Conservation (phyloP, 2,113 vertebrate species). For the Macaca fascicularis region DNA sequence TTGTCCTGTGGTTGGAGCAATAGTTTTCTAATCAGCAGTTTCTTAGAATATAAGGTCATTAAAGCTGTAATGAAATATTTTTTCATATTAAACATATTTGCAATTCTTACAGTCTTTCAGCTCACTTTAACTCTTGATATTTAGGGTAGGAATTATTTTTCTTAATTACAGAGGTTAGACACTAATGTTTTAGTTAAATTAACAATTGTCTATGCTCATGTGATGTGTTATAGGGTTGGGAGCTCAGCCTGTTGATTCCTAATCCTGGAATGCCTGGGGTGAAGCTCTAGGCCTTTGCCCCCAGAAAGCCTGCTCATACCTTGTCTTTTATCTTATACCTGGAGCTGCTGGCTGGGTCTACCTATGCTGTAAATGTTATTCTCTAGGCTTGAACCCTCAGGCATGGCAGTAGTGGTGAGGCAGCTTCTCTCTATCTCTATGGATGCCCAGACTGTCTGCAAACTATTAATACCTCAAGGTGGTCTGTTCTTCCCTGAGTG, state of each 20-base stretch:
- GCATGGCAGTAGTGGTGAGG: fast-evolving
- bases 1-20: background rate
- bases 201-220: background rate
- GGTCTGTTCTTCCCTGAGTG: background rate
- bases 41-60: background rate
- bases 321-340: background rate
- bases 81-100: background rate
- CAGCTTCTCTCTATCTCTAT: background rate
- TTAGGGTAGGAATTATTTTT: background rate
- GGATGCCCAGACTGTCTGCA: background rate
- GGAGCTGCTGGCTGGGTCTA: background rate
- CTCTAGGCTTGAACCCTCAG: background rate
- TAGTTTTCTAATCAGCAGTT: background rate
- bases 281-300: background rate
- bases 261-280: too few species aligned
- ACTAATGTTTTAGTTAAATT: background rate
- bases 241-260: background rate
- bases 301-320: background rate
- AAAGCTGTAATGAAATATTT: background rate
- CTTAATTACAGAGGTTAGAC: background rate
- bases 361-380: background rate
- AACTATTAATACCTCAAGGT: background rate
- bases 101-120: background rate
- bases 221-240: background rate
- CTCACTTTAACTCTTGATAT: background rate